Conservation (phyloP, 2,888 invertebrate species). For the Meliscaeva auricollis region DNA sequence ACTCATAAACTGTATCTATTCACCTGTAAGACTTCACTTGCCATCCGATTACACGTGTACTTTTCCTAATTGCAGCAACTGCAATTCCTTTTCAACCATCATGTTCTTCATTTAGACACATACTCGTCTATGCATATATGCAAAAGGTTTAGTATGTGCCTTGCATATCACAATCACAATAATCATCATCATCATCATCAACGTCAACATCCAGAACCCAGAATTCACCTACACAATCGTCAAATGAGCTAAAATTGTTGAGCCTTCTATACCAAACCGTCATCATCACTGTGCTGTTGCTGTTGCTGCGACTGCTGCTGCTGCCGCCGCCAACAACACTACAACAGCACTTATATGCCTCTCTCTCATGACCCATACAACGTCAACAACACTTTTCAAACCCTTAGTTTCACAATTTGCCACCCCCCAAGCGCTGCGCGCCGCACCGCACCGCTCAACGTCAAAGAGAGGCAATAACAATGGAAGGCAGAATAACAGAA, state of each 20-base stretch:
- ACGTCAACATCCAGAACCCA: background rate
- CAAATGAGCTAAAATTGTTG: conserved; percentile 67
- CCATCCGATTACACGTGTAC: conserved; percentile 71
- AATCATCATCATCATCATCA: conserved; percentile 59
- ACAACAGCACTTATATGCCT: conserved; percentile 64
- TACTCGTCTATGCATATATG: too few relatives aligned
- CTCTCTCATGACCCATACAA: conserved; percentile 61
- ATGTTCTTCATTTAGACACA: background rate
- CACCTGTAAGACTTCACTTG: conserved; percentile 60
- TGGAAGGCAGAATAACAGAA: conserved; percentile 32
- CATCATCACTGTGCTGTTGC: background rate
- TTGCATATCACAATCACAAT: conserved; percentile 41
- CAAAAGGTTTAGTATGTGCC: background rate
- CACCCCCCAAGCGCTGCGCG: background rate
- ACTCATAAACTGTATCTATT: conserved; percentile 51
- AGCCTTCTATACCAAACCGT: conserved; percentile 45
- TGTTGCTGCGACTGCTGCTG: background rate
- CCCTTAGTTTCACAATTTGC: conserved; percentile 17
- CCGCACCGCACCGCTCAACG: background rate
- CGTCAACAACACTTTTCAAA: conserved; percentile 70
- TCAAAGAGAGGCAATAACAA: conserved; percentile 27
- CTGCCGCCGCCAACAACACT: conserved; percentile 10
- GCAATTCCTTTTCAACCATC: conserved; percentile 26
- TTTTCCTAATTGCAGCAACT: conserved; percentile 67
- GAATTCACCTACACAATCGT: conserved; percentile 32